Percentiles rank a stretch among this genome's conserved stretches.
phyloP scores from a whole-genome alignment of 2,113 vertebrate species.

The Peromyscus californicus region DNA sequence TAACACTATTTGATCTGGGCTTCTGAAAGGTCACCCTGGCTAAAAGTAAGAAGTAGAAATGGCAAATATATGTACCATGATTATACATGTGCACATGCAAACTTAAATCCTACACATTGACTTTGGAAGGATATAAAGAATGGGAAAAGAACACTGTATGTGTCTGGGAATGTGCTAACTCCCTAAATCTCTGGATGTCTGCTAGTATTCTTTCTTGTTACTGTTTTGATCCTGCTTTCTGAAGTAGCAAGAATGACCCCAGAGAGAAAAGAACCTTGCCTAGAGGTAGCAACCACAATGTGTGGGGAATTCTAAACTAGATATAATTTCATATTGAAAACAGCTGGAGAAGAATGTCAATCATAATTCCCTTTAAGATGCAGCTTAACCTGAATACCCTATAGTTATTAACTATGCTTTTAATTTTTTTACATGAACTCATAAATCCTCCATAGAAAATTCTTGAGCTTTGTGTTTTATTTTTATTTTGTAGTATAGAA shows the following conservation, averaged over 20 bases:
- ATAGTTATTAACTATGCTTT: not conserved
- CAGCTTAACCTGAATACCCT: not conserved
- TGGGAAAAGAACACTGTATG: not conserved
- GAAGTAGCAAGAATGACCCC: not conserved
- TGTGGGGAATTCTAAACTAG: not conserved
- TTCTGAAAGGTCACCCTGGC: not conserved
- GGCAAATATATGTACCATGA: not conserved
- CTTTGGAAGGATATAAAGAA: not conserved
- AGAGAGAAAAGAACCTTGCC: not conserved
- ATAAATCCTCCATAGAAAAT: not conserved
- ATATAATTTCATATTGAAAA: not conserved
- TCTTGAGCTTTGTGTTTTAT: not conserved
- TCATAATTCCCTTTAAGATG: not conserved
- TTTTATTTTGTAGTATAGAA: slow-evolving; percentile 24
- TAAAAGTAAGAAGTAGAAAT: not conserved
- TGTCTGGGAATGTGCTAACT: not conserved
- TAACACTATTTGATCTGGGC: not conserved
- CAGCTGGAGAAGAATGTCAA: not conserved
- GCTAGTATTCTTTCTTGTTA: not conserved
- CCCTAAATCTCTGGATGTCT: not conserved
- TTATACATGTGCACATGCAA: rapidly evolving
- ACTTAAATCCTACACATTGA: not conserved
- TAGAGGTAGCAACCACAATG: not conserved
- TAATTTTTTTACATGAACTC: not conserved
- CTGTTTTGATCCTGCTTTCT: not conserved